Evolutionary conservation across 2,888 invertebrate species (phyloP).

Genomic region (Scaptomyza cyrtandrae): DNA sequence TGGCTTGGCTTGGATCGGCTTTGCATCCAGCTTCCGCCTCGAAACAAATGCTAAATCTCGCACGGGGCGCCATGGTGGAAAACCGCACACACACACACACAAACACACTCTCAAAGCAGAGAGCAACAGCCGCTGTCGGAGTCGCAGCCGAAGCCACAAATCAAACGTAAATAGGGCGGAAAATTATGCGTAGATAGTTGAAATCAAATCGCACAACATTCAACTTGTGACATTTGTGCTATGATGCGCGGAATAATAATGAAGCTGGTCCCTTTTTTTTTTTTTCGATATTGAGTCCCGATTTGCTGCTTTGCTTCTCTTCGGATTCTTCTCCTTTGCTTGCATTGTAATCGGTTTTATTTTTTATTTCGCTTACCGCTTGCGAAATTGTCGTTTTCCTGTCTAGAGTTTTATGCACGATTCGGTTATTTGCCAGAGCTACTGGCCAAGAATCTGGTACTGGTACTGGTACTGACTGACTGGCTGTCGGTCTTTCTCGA

Average conservation of each 20-base stretch:
- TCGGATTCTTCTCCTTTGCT: conserved; percentile 5
- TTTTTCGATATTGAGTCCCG: neutral
- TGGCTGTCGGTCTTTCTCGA: conserved; percentile 1
- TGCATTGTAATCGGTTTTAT: conserved; percentile 31
- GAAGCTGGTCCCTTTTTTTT: conserved; percentile 29
- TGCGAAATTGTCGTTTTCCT: conserved; percentile 71
- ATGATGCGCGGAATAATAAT: conserved; percentile 21
- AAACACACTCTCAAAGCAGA: conserved; percentile 39
- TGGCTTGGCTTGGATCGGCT: conserved; percentile 32
- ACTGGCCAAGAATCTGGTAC: conserved; percentile 57
- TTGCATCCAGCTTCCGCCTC: conserved; percentile 39
- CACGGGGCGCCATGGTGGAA: conserved; percentile 50
- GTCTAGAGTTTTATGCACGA: conserved; percentile 65
- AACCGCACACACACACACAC: conserved; percentile 38
- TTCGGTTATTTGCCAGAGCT: conserved; percentile 66
- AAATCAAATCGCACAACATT: conserved; percentile 42
- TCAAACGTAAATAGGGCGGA: conserved; percentile 71
- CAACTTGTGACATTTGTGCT: conserved; percentile 54
- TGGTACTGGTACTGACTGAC: conserved; percentile 4
- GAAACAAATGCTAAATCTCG: conserved; percentile 62
- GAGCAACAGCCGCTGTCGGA: conserved; percentile 10
- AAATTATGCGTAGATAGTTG: conserved; percentile 70
- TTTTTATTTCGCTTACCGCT: conserved; percentile 16
- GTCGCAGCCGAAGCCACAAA: conserved; percentile 26
- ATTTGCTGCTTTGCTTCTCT: neutral